Base-by-base conservation (phyloP, 2,888 invertebrate genomes). In the Lysandra bellargus region DNA sequence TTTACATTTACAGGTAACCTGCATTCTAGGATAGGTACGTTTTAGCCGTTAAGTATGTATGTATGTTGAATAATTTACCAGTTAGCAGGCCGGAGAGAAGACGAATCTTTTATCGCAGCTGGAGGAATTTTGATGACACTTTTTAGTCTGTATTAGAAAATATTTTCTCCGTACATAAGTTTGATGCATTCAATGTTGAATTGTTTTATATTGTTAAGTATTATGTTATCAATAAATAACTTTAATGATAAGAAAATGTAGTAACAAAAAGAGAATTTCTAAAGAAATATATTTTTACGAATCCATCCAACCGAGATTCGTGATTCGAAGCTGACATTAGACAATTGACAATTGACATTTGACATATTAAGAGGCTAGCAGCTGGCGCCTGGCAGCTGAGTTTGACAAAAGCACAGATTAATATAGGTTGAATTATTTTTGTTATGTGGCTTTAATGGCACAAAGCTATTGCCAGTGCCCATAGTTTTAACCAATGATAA, bases 91-190 rank as follows among this genome's bases (percentile, higher is more conserved):
- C 88, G 91, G 89, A 91, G 91, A 87, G 86, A 84, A 82, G 88
- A 86, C 84, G 87, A 89, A 84, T 88, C 88, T 84, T 87, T 88
- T 83, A 87, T 88, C 84, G 91, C 88, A 83, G 90, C 91, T 84
- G 92, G 91, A 88, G 91, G 92, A 92, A 92, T 92, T 89, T 91
- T 92, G 91, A 88, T 86, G 79, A 81, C 49, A 82, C 57, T 61
- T 61, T n/a, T 44, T 44, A 14, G 30, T 78, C 69, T 69, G 9
- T 14, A 12, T 69, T 12, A 33, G 14, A 69, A 69, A 69, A 69
- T 69, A 69, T 69, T 33, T 69, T 69, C 69, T 33, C 5, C 33
- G 30, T 4, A 69, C 69, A 30, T 64, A 64, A 2, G 33, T 33
- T 33, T 69, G 30, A 69, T 33, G 33, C 12, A 69, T 69, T 12